phyloP scores from a whole-genome alignment of 2,888 invertebrate genomes.

The Galerucella nymphaeae region DNA sequence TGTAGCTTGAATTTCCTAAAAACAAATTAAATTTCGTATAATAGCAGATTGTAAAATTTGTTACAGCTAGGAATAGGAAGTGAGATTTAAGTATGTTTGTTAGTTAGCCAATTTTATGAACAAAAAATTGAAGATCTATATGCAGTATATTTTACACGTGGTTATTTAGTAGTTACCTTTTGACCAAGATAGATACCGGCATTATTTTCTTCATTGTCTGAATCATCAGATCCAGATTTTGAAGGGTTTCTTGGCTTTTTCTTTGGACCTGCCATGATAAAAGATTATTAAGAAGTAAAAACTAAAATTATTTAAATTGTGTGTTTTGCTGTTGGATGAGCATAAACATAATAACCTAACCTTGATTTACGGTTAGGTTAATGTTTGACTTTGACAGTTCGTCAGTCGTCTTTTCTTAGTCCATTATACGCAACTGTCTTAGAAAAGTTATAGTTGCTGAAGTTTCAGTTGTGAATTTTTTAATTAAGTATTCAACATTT shows the following conservation, averaged over 20 bases:
- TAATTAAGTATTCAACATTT: too few relatives aligned
- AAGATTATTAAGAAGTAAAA: conserved; percentile 11
- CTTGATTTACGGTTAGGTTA: too few relatives aligned
- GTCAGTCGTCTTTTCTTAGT: too few relatives aligned
- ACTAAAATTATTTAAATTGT: too few relatives aligned
- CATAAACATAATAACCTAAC: too few relatives aligned
- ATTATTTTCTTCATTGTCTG: conserved; percentile 51
- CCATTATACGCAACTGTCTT: too few relatives aligned
- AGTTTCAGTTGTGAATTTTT: too few relatives aligned
- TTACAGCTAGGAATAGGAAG: background rate
- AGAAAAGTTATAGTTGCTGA: too few relatives aligned
- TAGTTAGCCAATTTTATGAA: background rate
- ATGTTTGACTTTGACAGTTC: too few relatives aligned
- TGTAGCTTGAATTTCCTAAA: conserved; percentile 85
- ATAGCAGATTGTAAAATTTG: background rate
- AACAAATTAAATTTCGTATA: conserved; percentile 32
- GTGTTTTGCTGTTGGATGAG: too few relatives aligned
- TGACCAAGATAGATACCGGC: conserved; percentile 55
- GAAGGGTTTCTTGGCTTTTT: conserved; percentile 52
- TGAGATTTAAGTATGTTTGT: background rate
- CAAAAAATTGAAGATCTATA: background rate
- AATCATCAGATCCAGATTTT: conserved; percentile 46
- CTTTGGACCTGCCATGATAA: conserved; percentile 56
- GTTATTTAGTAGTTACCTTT: conserved; percentile 47
- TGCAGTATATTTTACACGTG: conserved; percentile 3